Evolutionary conservation across 2,797 vertebrate species (phyloP).

Genomic region (Pantherophis alleghaniensis): DNA sequence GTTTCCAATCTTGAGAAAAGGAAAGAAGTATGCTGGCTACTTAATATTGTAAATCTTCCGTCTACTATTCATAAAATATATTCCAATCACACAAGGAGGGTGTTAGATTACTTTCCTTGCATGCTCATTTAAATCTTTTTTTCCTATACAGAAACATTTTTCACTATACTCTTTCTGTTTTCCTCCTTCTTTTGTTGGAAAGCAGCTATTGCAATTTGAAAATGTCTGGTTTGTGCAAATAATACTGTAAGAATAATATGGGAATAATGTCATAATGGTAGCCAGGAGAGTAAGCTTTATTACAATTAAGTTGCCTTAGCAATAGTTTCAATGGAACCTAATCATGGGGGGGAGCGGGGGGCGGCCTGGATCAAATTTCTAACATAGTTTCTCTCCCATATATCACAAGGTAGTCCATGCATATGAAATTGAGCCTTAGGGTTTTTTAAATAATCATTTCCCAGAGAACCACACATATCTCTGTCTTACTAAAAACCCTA

Average conservation of each 20-base stretch:
- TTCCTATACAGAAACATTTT: background rate
- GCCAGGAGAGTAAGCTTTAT: background rate
- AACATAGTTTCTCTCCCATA: background rate
- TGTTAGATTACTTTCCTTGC: background rate
- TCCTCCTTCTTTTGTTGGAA: background rate
- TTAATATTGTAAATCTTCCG: background rate
- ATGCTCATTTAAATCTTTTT: background rate
- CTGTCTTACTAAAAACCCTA: background rate
- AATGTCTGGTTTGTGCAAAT: background rate
- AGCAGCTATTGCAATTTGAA: background rate
- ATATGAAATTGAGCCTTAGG: background rate
- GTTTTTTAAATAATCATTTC: background rate
- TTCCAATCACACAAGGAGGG: too few relatives aligned
- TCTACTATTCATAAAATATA: background rate
- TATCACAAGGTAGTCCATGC: background rate
- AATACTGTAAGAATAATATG: background rate
- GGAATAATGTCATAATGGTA: background rate
- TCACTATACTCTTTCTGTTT: background rate
- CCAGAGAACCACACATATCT: background rate
- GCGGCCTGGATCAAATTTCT: background rate
- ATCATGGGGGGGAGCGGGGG: background rate
- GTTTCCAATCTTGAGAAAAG: background rate
- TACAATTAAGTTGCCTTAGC: constrained; percentile 1
- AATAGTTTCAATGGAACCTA: background rate
- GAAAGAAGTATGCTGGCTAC: background rate